phyloP scores from a whole-genome alignment of 2,797 vertebrate genomes.

The Peromyscus nudipes region DNA sequence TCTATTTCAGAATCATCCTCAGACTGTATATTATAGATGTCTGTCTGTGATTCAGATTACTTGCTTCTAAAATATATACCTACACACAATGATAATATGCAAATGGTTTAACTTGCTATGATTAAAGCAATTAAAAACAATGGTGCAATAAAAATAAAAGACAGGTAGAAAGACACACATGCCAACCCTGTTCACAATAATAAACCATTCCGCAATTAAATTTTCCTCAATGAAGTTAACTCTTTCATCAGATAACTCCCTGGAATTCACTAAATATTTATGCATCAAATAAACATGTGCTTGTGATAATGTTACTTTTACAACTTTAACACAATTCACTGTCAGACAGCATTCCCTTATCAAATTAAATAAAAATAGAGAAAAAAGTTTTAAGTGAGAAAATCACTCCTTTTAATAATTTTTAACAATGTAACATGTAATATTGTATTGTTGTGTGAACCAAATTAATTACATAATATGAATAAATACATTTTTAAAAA shows the following conservation, averaged over 20 bases:
- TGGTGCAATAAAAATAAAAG: constrained; percentile 75
- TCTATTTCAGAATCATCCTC: constrained; percentile 78
- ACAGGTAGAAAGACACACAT: constrained; percentile 71
- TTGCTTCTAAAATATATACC: constrained; percentile 74
- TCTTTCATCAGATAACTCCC: constrained; percentile 60
- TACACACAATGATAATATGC: constrained; percentile 74
- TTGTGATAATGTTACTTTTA: constrained; percentile 63
- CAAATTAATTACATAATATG: not conserved
- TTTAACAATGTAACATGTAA: not conserved
- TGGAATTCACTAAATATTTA: constrained; percentile 64
- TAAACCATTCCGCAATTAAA: constrained; percentile 65
- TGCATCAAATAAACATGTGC: constrained; percentile 69
- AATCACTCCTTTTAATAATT: not conserved
- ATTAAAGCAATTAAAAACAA: constrained; percentile 81
- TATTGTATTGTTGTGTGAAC: not conserved
- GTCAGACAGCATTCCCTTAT: constrained; percentile 7
- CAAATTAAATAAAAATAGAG: not conserved
- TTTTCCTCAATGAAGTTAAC: constrained; percentile 74
- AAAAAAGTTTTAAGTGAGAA: not conserved
- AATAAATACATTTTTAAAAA: not conserved
- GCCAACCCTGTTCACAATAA: constrained; percentile 64
- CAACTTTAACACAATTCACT: constrained; percentile 24
- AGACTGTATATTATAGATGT: constrained; percentile 77
- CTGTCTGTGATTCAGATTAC: constrained; percentile 71
- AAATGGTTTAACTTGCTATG: constrained; percentile 72